Conservation (phyloP, 2,797 vertebrate species). For the Tachyglossus aculeatus region DNA sequence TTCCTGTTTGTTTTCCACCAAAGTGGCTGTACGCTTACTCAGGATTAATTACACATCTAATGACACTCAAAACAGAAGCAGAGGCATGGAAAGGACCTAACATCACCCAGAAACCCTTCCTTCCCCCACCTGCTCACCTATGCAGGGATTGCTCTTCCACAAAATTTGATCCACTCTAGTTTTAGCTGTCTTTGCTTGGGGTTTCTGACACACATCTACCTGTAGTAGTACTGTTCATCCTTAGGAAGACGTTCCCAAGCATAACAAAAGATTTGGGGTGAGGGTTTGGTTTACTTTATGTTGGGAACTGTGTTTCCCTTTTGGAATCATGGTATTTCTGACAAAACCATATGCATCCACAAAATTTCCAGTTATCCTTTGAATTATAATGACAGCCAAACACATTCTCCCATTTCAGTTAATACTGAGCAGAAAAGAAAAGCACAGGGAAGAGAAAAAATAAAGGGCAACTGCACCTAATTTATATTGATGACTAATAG, state of each 20-base stretch:
- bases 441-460: conserved; percentile 53
- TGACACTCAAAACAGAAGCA: too few species aligned
- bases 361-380: conserved; percentile 30
- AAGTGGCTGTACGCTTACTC: too few species aligned
- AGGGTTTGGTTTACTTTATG: background rate
- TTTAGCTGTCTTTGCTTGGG: background rate
- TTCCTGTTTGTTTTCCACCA: too few species aligned
- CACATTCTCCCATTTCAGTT: conserved; percentile 49
- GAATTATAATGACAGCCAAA: conserved; percentile 54
- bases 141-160: background rate
- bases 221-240: background rate
- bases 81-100: too few species aligned
- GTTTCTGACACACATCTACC: background rate
- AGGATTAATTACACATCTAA: too few species aligned
- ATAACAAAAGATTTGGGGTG: background rate
- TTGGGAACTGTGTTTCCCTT: background rate
- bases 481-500: conserved; percentile 53
- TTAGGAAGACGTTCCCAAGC: background rate
- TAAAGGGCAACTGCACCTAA: conserved; percentile 45
- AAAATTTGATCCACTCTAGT: background rate
- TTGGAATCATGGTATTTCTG: background rate
- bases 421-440: conserved; percentile 34
- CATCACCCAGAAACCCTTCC: too few species aligned
- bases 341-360: background rate
- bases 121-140: too few species aligned